Conservation (phyloP, 2,113 vertebrate species). For the Ailurus styani region DNA sequence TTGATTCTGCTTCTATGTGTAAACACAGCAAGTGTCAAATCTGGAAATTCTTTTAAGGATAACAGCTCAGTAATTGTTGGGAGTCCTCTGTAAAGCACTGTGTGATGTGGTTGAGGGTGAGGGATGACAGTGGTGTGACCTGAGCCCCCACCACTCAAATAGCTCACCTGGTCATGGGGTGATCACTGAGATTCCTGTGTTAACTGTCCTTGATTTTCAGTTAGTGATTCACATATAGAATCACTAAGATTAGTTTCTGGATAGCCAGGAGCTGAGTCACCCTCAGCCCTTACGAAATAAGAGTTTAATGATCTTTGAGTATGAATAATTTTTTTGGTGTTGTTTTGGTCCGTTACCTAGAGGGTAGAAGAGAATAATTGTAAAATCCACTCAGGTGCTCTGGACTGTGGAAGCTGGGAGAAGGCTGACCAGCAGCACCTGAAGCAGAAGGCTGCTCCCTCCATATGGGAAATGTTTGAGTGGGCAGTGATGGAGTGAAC, state of each 20-base stretch:
- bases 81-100: background rate
- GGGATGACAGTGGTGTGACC: background rate
- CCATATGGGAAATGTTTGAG: too few relatives aligned
- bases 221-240: background rate
- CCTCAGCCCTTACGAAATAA: background rate
- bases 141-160: background rate
- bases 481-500: background rate
- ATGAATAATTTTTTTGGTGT: background rate
- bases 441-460: background rate
- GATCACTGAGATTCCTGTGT: background rate
- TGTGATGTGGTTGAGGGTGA: background rate
- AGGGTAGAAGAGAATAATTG: background rate
- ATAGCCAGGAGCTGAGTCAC: background rate
- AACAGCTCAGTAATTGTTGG: background rate
- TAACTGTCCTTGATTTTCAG: background rate
- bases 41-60: background rate
- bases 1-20: background rate
- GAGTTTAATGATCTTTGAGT: background rate
- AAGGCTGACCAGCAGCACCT: background rate
- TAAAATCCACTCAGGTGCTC: background rate
- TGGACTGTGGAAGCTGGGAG: background rate
- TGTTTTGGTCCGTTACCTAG: background rate
- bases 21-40: background rate
- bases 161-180: background rate
- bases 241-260: background rate